phyloP scores from a whole-genome alignment of 2,797 vertebrate genomes.

The Sciurus carolinensis region DNA sequence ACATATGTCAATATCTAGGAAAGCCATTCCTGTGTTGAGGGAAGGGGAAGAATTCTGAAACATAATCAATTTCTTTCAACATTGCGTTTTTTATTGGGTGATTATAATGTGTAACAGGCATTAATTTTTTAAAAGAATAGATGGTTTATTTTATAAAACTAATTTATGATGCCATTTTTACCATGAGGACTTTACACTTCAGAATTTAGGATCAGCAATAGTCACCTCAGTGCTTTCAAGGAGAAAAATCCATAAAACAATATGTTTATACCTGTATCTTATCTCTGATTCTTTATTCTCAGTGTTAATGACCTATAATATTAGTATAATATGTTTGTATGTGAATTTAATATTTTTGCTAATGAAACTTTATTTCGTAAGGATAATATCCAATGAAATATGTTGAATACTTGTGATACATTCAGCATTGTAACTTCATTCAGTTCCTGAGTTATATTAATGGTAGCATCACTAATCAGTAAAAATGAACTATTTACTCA shows the following conservation, averaged over 20 bases:
- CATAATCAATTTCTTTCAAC: slow-evolving; percentile 54
- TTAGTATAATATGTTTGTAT: not conserved
- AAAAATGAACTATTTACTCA: not conserved
- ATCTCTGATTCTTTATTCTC: not conserved
- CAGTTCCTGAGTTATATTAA: not conserved
- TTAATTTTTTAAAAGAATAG: not conserved
- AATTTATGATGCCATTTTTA: not conserved
- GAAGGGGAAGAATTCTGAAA: not conserved
- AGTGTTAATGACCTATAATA: not conserved
- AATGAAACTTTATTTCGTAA: not conserved
- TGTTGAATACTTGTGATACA: not conserved
- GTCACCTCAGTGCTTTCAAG: slow-evolving; percentile 24
- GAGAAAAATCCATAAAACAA: not conserved
- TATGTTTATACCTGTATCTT: not conserved
- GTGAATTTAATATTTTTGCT: not conserved
- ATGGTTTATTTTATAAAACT: slow-evolving; percentile 28
- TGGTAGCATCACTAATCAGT: not conserved
- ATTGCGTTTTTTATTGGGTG: slow-evolving; percentile 4
- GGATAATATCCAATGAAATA: not conserved
- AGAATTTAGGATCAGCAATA: not conserved
- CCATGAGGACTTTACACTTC: not conserved
- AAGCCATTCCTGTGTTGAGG: not conserved
- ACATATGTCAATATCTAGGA: slow-evolving; percentile 18
- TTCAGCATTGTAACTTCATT: not conserved
- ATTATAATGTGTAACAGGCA: not conserved